These are phyloP conservation scores for Peromyscus attwateri DNA, from an alignment of 2,797 vertebrate genomes.

Conservation along the genomic window DNA sequence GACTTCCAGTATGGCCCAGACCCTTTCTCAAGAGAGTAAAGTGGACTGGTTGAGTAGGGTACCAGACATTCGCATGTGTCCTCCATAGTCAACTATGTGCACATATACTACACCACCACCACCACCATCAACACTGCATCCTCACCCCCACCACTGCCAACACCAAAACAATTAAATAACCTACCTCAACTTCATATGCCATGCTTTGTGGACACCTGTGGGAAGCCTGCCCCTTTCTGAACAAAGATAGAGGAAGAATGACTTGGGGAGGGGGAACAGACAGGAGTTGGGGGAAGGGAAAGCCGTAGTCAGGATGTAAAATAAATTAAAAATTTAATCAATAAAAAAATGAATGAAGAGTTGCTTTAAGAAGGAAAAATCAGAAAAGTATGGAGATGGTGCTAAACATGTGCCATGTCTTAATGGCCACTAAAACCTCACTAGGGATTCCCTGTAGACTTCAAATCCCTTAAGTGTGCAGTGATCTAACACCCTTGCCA, in stretches of 20 bases:
- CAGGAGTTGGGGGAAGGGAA: too few species aligned
- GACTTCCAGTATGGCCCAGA: too few species aligned
- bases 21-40: too few species aligned
- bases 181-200: too few species aligned
- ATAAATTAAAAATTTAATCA: not conserved
- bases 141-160: not conserved
- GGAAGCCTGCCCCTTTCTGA: too few species aligned
- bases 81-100: not conserved
- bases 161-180: not conserved
- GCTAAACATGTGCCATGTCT: accelerated
- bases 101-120: not conserved
- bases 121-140: too few species aligned
- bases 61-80: not conserved
- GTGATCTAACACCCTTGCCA: not conserved
- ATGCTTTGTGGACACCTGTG: too few species aligned
- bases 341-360: not conserved
- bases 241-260: too few species aligned
- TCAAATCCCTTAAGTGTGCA: not conserved
- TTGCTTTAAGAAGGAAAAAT: not conserved
- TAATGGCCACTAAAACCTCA: not conserved
- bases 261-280: too few species aligned
- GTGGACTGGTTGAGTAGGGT: not conserved
- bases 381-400: accelerated
- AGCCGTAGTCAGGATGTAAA: not conserved
- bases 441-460: accelerated